Evolutionary conservation across 2,888 invertebrate genomes (phyloP).

Genomic region (Smittia aterrima): DNA sequence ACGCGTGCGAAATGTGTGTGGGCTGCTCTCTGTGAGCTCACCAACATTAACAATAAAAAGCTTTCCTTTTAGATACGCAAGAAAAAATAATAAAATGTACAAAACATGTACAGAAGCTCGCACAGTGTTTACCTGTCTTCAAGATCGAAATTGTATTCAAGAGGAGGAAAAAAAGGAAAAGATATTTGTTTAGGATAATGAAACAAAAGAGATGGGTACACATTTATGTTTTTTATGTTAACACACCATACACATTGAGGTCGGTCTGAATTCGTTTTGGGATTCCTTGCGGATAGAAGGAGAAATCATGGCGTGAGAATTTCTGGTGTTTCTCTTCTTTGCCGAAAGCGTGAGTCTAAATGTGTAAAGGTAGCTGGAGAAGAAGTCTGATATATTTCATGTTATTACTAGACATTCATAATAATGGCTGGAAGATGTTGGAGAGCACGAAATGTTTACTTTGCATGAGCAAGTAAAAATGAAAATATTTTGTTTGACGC

Average conservation of each 20-base stretch:
- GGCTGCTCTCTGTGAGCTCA: neutral
- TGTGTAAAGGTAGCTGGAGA: neutral
- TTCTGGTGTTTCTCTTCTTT: neutral
- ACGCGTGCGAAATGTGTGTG: conserved; percentile 6
- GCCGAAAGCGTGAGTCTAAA: conserved; percentile 14
- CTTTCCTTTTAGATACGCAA: neutral
- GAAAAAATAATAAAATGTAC: neutral
- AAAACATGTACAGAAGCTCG: conserved; percentile 21
- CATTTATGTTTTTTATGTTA: conserved; percentile 35
- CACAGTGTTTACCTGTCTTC: conserved; percentile 39
- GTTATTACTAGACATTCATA: conserved; percentile 32
- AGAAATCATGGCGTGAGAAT: conserved; percentile 34
- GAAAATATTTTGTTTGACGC: conserved; percentile 12
- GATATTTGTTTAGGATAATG: conserved; percentile 39
- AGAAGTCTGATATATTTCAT: conserved; percentile 14
- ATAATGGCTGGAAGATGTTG: neutral
- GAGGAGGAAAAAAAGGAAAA: conserved; percentile 23
- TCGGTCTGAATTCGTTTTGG: conserved; percentile 27
- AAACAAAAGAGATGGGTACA: conserved; percentile 36
- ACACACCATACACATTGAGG: conserved; percentile 29
- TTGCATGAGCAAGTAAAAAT: conserved; percentile 25
- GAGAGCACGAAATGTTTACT: conserved; percentile 4
- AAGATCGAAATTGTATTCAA: conserved; percentile 16
- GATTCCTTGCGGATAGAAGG: conserved; percentile 14
- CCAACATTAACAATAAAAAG: conserved; percentile 31